Conservation (phyloP, 2,113 vertebrate species). For the Maccullochella peelii region DNA sequence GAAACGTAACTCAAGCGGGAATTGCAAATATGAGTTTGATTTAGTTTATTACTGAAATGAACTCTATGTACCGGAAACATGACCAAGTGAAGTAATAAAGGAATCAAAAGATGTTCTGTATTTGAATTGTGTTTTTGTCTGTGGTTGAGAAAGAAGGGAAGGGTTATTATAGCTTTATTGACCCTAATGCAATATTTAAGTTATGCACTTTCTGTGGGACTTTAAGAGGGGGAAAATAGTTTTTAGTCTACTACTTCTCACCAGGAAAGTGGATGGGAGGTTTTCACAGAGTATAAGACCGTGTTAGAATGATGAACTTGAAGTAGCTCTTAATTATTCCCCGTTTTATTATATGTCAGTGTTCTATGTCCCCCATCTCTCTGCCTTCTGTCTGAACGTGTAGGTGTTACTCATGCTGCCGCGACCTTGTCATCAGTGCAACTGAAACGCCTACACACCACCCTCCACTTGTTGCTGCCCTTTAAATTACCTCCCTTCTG, state of each 20-base stretch:
- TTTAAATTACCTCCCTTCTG: slow-evolving; percentile 32
- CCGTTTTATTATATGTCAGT: too few species aligned
- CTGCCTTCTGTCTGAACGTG: slow-evolving; percentile 22
- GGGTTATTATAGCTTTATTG: background rate
- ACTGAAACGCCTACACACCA: background rate
- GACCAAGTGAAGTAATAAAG: slow-evolving; percentile 73
- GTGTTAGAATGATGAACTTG: background rate
- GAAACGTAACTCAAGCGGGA: slow-evolving; percentile 52
- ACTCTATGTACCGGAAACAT: slow-evolving; percentile 57
- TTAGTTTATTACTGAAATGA: slow-evolving; percentile 64
- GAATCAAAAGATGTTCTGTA: slow-evolving; percentile 47
- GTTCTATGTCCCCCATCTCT: background rate
- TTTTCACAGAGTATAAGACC: background rate
- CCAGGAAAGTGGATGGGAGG: background rate
- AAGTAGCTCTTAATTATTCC: background rate
- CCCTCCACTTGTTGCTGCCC: slow-evolving; percentile 7
- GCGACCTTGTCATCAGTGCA: slow-evolving; percentile 34
- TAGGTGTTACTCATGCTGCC: slow-evolving; percentile 25
- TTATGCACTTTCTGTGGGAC: background rate
- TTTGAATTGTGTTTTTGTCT: slow-evolving; percentile 17
- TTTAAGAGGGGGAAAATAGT: background rate
- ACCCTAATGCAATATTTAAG: slow-evolving; percentile 11
- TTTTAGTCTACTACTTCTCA: background rate
- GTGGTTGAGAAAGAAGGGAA: background rate
- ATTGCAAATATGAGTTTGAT: slow-evolving; percentile 54